Base-by-base conservation (phyloP, 2,888 invertebrate genomes). In the Anthrax anthrax region DNA sequence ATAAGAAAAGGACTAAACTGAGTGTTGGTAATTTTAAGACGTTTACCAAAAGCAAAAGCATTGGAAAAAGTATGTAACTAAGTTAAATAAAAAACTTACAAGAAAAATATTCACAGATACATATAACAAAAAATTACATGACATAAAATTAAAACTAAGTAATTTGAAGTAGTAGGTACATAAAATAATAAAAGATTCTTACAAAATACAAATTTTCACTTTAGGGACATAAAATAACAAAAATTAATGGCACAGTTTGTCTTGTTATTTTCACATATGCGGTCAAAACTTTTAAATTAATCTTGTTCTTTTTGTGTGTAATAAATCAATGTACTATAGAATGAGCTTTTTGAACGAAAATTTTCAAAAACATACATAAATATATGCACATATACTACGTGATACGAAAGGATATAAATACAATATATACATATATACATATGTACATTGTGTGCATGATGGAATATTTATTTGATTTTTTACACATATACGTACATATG, bases 281-380 rank as follows among this genome's bases (percentile, higher is more conserved):
- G 16, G 44, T 34, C 27, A 18, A 29, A 45, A 39, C 12, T 45
- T 45, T 45, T 19, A 45, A 45, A 40, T 45, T 45, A 45, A 45
- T 40, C 40, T 34, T 40, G 19, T 18, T 12, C 13, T 12, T 32
- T 32, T 32, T 32, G 9, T 32, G 12, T 32, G 12, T 4, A 32
- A 32, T 32, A 32, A 32, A 32, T 32, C 29, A 32, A 9, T 12
- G 29, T 12, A 12, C 13, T 3, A 3, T 32, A 23, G 12, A 32
- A 32, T 32, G 29, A 32, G 29, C 13, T 32, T 32, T 32, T 12
- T 32, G 29, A 32, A n/a, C 12, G 12, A 32, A 32, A 32, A 12
- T 5, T 12, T 32, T 12, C 2, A 12, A 12, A 12, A 12, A 12
- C 12, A 32, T 12, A 32, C 3, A 32, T 32, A 12, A 12, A 8